phyloP scores from a whole-genome alignment of 2,888 invertebrate genomes.

The Protonemura montana region DNA sequence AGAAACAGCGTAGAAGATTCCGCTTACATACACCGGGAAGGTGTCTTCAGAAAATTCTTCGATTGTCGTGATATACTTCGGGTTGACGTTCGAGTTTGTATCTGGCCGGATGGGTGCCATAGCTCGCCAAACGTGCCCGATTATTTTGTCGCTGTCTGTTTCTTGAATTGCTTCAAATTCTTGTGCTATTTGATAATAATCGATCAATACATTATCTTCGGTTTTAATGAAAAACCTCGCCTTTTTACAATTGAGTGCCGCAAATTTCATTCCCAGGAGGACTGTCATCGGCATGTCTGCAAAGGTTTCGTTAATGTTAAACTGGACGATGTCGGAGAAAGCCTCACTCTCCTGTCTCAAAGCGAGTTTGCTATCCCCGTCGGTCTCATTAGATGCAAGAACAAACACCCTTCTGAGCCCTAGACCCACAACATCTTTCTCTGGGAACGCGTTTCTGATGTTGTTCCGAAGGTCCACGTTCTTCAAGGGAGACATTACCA shows the following conservation, averaged over 20 bases:
- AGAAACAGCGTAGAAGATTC: background rate
- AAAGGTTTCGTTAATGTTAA: background rate
- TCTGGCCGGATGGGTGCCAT: background rate
- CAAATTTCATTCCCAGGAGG: background rate
- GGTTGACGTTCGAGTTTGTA: background rate
- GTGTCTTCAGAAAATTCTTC: background rate
- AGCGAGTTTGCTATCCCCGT: background rate
- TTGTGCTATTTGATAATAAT: background rate
- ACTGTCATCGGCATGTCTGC: background rate
- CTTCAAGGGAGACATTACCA: background rate
- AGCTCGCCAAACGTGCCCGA: background rate
- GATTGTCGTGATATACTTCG: background rate
- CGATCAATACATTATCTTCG: background rate
- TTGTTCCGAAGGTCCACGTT: background rate
- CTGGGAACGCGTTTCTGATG: background rate
- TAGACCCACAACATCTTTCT: too few relatives aligned
- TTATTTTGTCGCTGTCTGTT: background rate
- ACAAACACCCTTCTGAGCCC: background rate
- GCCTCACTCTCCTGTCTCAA: background rate
- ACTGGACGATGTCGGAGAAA: background rate
- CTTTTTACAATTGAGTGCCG: background rate
- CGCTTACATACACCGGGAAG: background rate
- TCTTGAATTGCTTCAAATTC: background rate
- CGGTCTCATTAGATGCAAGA: background rate
- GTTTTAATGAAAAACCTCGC: background rate